Base-by-base conservation (phyloP, 2,888 invertebrate species). In the Zhuqinia jingwanae region DNA sequence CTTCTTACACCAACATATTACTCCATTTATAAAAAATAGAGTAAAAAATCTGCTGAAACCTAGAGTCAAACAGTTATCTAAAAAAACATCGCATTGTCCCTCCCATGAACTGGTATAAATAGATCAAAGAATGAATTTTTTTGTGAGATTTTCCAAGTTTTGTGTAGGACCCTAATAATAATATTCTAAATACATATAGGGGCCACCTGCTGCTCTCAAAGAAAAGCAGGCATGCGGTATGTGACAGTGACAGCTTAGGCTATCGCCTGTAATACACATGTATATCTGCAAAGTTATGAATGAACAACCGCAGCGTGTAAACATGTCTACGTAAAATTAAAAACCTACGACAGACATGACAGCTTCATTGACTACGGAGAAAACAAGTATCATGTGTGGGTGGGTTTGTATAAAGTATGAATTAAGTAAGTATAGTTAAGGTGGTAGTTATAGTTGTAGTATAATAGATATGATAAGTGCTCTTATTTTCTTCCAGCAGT, bases 341-440 rank as follows among this genome's bases (percentile, higher is more conserved):
- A n/a, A n/a, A n/a, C n/a, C n/a, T n/a, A n/a, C n/a, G n/a, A n/a
- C n/a, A n/a, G n/a, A 13, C 10, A 10, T 27, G 27, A 15, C 27
- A 27, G 60, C 60, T 36, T 50, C 65, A 36, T 80, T 80, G 79
- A 80, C 47, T 68, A 47, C n/a, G 53, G 0, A 13, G 25, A 22
- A 65, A 79, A 80, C n/a, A n/a, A 22, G 22, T 63, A 25, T n/a
- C n/a, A n/a, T n/a, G 68, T 80, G 79, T 80, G 79, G 79, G 68
- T 53, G 79, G 60, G 15, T 30, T 10, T 1, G 45, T 47, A 8
- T 73, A 13, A 6, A 17, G 25, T 3, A 2, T 2, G 2, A n/a
- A 60, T 27, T 60, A n/a, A n/a, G n/a, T n/a, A n/a, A n/a, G n/a
- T n/a, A n/a, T n/a, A n/a, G n/a, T n/a, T n/a, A n/a, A 15, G 60